Evolutionary conservation across 2,888 invertebrate genomes (phyloP), one percentile per base, ranked within the genome.

Genomic region (Hirtodrosophila cameraria): DNA sequence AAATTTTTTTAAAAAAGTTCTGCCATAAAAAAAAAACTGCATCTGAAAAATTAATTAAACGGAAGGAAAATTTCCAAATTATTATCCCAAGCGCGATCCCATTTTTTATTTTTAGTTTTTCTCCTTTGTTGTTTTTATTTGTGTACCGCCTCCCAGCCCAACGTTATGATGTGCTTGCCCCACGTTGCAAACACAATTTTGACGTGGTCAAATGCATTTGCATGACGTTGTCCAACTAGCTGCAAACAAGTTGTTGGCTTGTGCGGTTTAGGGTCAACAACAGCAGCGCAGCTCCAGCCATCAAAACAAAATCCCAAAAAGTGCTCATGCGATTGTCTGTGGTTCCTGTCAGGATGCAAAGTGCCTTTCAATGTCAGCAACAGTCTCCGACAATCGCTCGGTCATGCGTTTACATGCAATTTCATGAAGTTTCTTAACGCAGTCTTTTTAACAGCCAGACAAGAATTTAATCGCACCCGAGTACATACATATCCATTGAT

Each of bases 121-220:
- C 7, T 23, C 7, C 23, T 2, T 6, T 23, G 23, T 4, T 5
- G 23, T n/a, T n/a, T n/a, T n/a, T n/a, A n/a, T n/a, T n/a, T n/a
- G n/a, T n/a, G n/a, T n/a, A n/a, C n/a, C n/a, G n/a, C n/a, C n/a
- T n/a, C n/a, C n/a, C n/a, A n/a, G n/a, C n/a, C n/a, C n/a, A 8
- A 23, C 8, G 8, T 46, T 36, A 41, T 69, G 58, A 58, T 53
- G 70, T 48, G 39, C 55, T 38, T 27, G 27, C n/a, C 39, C 50
- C 57, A 57, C 45, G 41, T 41, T 54, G 54, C 46, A 39, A 49
- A 63, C 58, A 61, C 55, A 49, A 52, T 70, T 65, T 64, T 65
- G 77, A 76, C 66, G 74, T 66, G 74, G 76, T 73, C 81, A 80
- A 77, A 76, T 69, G 73, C 76, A 76, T 77, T 80, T 80, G 57